A percentile compares a stretch with the other conserved stretches of the same genome.
These are phyloP conservation scores for Eumacrocentrus americanus DNA, from an alignment of 2,888 invertebrate species.

Conservation along the genomic window DNA sequence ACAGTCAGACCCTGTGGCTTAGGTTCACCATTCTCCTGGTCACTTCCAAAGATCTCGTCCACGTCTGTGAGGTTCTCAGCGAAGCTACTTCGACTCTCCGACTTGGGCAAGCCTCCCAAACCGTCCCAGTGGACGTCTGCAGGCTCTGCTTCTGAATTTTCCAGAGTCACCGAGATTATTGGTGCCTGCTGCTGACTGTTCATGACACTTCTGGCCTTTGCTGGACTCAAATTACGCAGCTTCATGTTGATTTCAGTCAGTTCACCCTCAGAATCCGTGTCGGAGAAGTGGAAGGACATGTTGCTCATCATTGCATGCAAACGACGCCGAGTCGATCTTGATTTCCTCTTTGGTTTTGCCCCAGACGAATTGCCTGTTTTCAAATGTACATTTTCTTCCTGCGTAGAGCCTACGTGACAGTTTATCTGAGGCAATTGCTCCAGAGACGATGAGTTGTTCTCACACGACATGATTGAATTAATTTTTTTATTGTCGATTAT, in stretches of 20 bases:
- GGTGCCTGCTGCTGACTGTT: conserved; percentile 40
- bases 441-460: conserved; percentile 21
- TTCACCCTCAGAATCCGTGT: conserved; percentile 59
- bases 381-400: conserved; percentile 20
- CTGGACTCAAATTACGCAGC: conserved; percentile 29
- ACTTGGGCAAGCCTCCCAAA: conserved; percentile 22
- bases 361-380: conserved; percentile 29
- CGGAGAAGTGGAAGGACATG: conserved; percentile 56
- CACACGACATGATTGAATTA: conserved; percentile 16
- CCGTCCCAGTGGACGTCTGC: conserved; percentile 24
- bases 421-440: conserved; percentile 36
- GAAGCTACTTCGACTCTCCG: conserved; percentile 43
- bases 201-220: not conserved
- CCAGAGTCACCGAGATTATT: conserved; percentile 50
- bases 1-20: conserved; percentile 37
- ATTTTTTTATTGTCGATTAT: not conserved
- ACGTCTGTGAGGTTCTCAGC: conserved; percentile 54
- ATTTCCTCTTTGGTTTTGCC: conserved; percentile 52
- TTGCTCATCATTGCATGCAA: conserved; percentile 57
- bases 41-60: conserved; percentile 56
- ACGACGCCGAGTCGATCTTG: conserved; percentile 51
- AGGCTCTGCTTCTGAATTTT: conserved; percentile 33
- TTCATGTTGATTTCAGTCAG: conserved; percentile 42
- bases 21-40: conserved; percentile 42
- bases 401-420: conserved; percentile 35